A percentile compares a stretch with the other conserved stretches of the same genome.
These are phyloP conservation scores for Cataglyphis livida DNA, from an alignment of 2,888 invertebrate genomes.

Conservation along the genomic window DNA sequence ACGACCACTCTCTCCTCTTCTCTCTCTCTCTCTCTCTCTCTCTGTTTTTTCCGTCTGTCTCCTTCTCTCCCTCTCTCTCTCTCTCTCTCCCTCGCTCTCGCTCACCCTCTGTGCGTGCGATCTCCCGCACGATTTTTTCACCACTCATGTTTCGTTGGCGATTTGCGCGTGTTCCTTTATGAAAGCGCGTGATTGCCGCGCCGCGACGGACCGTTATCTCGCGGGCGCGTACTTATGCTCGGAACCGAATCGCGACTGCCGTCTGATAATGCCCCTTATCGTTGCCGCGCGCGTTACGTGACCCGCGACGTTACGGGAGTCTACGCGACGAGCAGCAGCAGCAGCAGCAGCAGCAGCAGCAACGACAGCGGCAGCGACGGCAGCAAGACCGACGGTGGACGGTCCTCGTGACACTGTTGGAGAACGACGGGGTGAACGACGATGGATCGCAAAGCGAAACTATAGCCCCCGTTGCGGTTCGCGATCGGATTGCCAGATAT, in stretches of 20 bases:
- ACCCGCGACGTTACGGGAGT: slow-evolving; percentile 41
- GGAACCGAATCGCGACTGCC: slow-evolving; percentile 49
- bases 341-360: neutral
- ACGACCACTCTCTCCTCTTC: slow-evolving; percentile 79
- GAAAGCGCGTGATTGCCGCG: slow-evolving; percentile 42
- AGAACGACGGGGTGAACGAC: slow-evolving; percentile 20
- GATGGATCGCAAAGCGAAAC: slow-evolving; percentile 48
- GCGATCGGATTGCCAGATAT: neutral
- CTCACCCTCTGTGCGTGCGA: neutral
- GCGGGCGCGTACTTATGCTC: slow-evolving; percentile 65
- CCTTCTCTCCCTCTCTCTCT: slow-evolving; percentile 36
- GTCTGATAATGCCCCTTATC: slow-evolving; percentile 59
- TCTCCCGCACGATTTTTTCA: slow-evolving; percentile 57
- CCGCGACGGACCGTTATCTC: slow-evolving; percentile 57
- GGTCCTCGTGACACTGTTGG: slow-evolving; percentile 21
- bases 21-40: slow-evolving; percentile 52
- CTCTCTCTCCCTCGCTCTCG: slow-evolving; percentile 25
- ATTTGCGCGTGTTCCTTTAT: slow-evolving; percentile 53
- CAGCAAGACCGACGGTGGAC: neutral
- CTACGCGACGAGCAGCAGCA: slow-evolving; percentile 12
- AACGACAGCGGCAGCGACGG: neutral
- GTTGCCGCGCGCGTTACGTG: slow-evolving; percentile 48
- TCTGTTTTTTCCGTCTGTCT: neutral
- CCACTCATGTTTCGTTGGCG: slow-evolving; percentile 50
- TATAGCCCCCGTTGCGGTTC: slow-evolving; percentile 13